Evolutionary conservation across 1,140 invertebrate genomes (phyloP).

Genomic region (Fopius arisanus): DNA sequence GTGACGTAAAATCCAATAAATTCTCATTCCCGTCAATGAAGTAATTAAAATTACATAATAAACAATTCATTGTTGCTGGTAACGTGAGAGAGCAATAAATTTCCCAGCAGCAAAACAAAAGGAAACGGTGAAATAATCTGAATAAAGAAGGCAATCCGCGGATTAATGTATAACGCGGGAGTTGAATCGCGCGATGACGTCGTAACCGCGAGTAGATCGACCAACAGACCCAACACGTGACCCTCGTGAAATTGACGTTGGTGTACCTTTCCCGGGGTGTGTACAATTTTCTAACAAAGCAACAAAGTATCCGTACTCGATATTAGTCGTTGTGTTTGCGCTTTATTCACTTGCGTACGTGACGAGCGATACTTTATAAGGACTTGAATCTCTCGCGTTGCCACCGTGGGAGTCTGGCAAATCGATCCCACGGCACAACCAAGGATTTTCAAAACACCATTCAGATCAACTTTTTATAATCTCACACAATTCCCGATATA

Average conservation of each 20-base stretch:
- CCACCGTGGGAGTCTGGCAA: slow-evolving; percentile 48
- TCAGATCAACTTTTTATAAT: slow-evolving; percentile 21
- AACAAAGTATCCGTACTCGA: not conserved
- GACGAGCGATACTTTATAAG: slow-evolving; percentile 40
- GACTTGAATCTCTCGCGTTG: slow-evolving; percentile 23
- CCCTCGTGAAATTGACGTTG: slow-evolving; percentile 23
- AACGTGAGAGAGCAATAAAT: slow-evolving; percentile 5
- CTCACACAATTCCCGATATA: not conserved
- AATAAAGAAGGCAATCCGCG: not conserved
- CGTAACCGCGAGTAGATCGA: not conserved
- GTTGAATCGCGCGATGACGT: not conserved
- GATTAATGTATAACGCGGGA: not conserved
- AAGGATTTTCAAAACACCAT: slow-evolving; percentile 49
- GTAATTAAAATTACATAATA: not conserved
- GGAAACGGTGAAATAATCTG: not conserved
- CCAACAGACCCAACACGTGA: not conserved
- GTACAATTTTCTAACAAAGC: not conserved
- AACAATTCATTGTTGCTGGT: slow-evolving; percentile 9
- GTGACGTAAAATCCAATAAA: slow-evolving; percentile 10
- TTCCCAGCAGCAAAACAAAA: not conserved
- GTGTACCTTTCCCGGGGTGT: slow-evolving; percentile 23
- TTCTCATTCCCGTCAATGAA: slow-evolving; percentile 3
- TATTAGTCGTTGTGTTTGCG: slow-evolving; percentile 4
- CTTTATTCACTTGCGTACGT: slow-evolving; percentile 21
- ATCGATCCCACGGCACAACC: slow-evolving; percentile 54